Conservation (phyloP, 2,888 invertebrate genomes). For the Lagria hirta region DNA sequence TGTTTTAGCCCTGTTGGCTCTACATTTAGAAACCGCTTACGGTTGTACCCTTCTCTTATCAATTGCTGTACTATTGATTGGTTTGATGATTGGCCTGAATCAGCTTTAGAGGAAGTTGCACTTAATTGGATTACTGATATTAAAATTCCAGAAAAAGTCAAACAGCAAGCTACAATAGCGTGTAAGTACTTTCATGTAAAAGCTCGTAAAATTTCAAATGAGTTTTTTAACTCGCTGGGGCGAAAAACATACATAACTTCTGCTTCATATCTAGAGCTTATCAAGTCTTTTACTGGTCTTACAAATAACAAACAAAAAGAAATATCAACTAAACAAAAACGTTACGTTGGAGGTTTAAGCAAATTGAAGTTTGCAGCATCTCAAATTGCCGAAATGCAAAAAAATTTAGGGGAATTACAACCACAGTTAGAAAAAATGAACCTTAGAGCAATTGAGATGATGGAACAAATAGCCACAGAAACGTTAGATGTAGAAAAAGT, state of each 20-base stretch:
- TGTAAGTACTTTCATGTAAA: slow-evolving; percentile 89
- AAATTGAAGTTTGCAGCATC: slow-evolving; percentile 81
- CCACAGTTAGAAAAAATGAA: slow-evolving; percentile 80
- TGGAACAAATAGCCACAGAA: slow-evolving; percentile 74
- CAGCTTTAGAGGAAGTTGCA: slow-evolving; percentile 82
- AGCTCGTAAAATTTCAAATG: slow-evolving; percentile 63
- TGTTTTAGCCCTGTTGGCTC: slow-evolving; percentile 87
- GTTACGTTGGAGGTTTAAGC: slow-evolving; percentile 84
- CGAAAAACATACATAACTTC: slow-evolving; percentile 83
- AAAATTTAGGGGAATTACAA: slow-evolving; percentile 78
- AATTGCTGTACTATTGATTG: slow-evolving; percentile 90
- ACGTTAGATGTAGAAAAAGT: slow-evolving; percentile 76
- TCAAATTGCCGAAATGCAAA: slow-evolving; percentile 79
- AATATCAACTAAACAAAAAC: slow-evolving; percentile 66
- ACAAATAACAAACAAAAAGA: slow-evolving; percentile 74
- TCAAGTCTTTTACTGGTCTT: slow-evolving; percentile 72
- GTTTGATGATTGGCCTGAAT: slow-evolving; percentile 89
- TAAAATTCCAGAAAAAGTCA: slow-evolving; percentile 69
- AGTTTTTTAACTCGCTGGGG: slow-evolving; percentile 66
- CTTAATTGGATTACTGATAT: slow-evolving; percentile 73
- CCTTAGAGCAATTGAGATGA: slow-evolving; percentile 71
- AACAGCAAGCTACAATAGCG: slow-evolving; percentile 67
- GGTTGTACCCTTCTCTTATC: slow-evolving; percentile 80
- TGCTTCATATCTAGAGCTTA: slow-evolving; percentile 80
- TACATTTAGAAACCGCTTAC: slow-evolving; percentile 72